phyloP scores from a whole-genome alignment of 2,113 vertebrate genomes.

The Pygoscelis adeliae region DNA sequence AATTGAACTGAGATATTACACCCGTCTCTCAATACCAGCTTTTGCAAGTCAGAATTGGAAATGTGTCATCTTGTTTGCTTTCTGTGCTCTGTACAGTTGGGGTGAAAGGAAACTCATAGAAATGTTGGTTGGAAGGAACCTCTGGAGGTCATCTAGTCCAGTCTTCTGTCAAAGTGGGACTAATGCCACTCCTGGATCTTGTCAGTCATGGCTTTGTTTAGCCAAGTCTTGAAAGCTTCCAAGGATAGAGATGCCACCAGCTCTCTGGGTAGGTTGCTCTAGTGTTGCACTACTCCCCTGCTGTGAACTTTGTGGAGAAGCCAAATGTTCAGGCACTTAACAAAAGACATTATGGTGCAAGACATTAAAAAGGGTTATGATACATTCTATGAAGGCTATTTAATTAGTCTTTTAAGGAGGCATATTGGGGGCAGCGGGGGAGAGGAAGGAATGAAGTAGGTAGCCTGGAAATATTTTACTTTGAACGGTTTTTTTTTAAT shows the following conservation, averaged over 20 bases:
- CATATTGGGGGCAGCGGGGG: neutral
- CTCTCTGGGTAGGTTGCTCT: neutral
- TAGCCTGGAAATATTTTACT: neutral
- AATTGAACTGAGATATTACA: rapidly evolving
- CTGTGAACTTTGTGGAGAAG: neutral
- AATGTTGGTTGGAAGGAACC: neutral
- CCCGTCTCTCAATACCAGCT: neutral
- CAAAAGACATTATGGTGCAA: neutral
- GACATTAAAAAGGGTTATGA: neutral
- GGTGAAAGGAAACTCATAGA: neutral
- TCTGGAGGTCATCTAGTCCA: neutral
- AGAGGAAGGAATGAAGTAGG: neutral
- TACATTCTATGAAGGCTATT: neutral
- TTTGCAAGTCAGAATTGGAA: neutral
- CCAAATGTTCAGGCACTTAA: neutral
- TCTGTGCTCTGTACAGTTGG: neutral
- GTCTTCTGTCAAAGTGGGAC: neutral
- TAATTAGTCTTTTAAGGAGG: neutral
- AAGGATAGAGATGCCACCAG: neutral
- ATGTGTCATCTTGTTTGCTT: neutral
- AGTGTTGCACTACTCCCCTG: neutral
- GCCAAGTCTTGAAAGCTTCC: neutral
- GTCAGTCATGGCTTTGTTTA: neutral
- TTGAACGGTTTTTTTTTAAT: neutral
- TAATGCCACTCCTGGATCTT: neutral